These are phyloP conservation scores for Chrysemys picta DNA, from an alignment of 2,113 vertebrate species.

Conservation along the genomic window DNA sequence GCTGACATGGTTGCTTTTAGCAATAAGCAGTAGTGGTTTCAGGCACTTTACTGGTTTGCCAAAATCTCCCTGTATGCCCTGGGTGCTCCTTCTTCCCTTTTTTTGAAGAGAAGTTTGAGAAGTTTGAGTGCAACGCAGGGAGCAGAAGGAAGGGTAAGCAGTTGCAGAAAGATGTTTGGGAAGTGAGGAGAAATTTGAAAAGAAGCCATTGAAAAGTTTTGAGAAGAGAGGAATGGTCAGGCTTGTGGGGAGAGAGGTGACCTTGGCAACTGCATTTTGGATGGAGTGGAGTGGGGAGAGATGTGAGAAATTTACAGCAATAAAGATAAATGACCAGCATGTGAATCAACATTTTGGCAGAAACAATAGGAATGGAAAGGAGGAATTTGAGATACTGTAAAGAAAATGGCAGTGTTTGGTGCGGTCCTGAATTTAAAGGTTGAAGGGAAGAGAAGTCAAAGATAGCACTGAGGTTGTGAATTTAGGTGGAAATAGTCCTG, in stretches of 20 bases:
- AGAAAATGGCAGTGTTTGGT: not conserved
- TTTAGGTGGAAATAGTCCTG: not conserved
- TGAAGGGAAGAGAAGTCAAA: not conserved
- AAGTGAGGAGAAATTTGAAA: not conserved
- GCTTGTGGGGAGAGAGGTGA: not conserved
- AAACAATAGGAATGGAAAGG: not conserved
- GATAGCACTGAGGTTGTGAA: not conserved
- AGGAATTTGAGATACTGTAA: not conserved
- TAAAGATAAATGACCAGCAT: not conserved
- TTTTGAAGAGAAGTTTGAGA: not conserved
- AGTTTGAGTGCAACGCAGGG: not conserved
- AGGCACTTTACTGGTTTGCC: no score
- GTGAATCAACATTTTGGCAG: not conserved
- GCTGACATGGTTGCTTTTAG: no score
- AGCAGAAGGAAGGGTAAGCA: not conserved
- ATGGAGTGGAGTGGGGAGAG: not conserved
- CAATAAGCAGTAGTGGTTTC: no score
- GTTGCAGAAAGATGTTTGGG: not conserved
- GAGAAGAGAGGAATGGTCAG: not conserved
- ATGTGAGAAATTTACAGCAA: not conserved
- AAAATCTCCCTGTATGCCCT: no score
- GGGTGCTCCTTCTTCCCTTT: no score
- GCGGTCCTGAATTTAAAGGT: not conserved
- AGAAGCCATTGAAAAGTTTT: not conserved
- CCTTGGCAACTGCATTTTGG: not conserved